Conservation (phyloP, 37 sponge, comb jelly and placozoan species). For the Bolinopsis microptera region DNA sequence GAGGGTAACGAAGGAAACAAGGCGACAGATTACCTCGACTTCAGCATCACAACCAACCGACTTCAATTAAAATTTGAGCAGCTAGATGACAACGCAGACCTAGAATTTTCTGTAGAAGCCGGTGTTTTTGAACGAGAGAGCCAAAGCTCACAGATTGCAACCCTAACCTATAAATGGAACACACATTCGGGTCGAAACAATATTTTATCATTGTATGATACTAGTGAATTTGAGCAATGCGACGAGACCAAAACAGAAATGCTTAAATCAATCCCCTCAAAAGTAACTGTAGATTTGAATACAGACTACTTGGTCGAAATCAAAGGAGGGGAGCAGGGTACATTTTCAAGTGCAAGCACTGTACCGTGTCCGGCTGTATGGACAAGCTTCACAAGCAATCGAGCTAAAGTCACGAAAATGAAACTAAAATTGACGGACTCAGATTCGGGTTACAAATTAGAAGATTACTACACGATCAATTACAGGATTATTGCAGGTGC, state of each 20-base stretch:
- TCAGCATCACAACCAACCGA: background rate
- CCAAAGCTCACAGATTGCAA: background rate
- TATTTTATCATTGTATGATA: background rate
- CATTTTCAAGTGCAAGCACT: background rate
- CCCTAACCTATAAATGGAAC: background rate
- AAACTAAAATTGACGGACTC: background rate
- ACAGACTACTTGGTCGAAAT: background rate
- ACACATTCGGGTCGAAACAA: background rate
- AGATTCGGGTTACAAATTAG: background rate
- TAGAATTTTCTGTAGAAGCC: background rate
- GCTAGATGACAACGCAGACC: background rate
- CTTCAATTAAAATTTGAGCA: background rate
- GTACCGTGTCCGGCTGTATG: background rate
- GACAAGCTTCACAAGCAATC: background rate
- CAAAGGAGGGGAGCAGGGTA: background rate
- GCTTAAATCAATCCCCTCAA: background rate
- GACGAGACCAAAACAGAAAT: background rate
- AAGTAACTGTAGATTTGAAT: background rate
- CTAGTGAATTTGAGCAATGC: background rate
- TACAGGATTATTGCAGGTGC: background rate
- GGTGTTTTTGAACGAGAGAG: background rate
- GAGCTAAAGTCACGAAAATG: background rate
- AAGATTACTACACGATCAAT: background rate
- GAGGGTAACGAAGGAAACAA: background rate
- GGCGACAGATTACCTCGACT: background rate